Base-by-base conservation (phyloP, 2,888 invertebrate species). In the Catocala sponsa region DNA sequence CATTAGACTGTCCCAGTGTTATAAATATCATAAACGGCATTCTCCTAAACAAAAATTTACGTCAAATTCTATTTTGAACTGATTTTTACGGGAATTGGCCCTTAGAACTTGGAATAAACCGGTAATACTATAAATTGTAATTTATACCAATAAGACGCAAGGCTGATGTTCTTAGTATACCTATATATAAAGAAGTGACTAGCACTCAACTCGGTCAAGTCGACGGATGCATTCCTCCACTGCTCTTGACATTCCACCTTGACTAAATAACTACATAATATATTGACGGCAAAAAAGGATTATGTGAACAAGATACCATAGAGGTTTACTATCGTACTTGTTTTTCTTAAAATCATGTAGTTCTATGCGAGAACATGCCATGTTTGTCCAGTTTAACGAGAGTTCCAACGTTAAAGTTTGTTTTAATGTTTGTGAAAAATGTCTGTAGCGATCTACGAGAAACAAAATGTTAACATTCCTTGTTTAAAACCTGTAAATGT, bases 161-260 rank as follows among this genome's bases (percentile, higher is more conserved):
- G 78, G 76, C 56, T 66, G 44, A 32, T 60, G 35, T 38, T 32
- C 15, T 55, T 47, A n/a, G 12, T 47, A 41, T 48, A 42, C 42
- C 13, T 67, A 58, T 15, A 12, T 70, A 71, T 78, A 76, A 75
- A 81, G 77, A 81, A 79, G 80, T 78, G 83, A 82, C 78, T 70
- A 72, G 78, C 65, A 58, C 59, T 63, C 63, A 91, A 84, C 79
- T 88, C 84, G 90, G 91, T 91, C 89, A 90, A 88, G 87, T 83
- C 70, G 76, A 82, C 85, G 85, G 86, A 88, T 87, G 83, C 82
- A 82, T 82, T 83, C 79, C 71, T 82, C 61, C 57, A 65, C 64
- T 84, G 87, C 78, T 85, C 90, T 90, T 90, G 89, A 87, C 89
- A 87, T 87, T 87, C 82, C 80, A 69, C 69, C 72, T 71, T 79